These are phyloP conservation scores for Dromococcyx pavoninus DNA, from an alignment of 2,797 vertebrate genomes.

Conservation along the genomic window DNA sequence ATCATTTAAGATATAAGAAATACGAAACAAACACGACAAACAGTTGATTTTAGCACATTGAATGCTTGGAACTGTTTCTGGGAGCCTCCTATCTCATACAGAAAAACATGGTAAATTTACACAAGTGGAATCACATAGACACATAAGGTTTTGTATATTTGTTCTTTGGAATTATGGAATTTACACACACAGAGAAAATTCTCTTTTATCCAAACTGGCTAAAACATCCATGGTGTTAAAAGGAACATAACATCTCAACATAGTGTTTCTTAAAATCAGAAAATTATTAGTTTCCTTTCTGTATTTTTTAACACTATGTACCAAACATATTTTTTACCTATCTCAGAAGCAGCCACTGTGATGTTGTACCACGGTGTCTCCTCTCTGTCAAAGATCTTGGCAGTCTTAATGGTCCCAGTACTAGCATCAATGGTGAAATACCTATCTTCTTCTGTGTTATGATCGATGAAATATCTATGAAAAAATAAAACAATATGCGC, in stretches of 20 bases:
- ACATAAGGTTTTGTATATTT: neutral
- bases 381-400: constrained; percentile 90
- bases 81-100: neutral
- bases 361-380: constrained; percentile 93
- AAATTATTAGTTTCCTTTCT: neutral
- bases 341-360: constrained; percentile 92
- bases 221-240: neutral
- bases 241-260: neutral
- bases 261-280: neutral
- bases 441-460: constrained; percentile 79
- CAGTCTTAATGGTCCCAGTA: constrained; percentile 90
- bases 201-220: neutral
- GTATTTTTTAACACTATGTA: neutral
- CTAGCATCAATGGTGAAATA: constrained; percentile 90
- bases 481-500: constrained; percentile 31
- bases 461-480: constrained; percentile 89
- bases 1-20: neutral
- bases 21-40: neutral
- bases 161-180: neutral
- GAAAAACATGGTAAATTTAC: neutral
- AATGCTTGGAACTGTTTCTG: neutral
- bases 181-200: neutral
- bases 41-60: neutral
- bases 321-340: constrained; percentile 81
- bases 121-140: neutral